Conservation (phyloP, 2,113 vertebrate species). For the Varanus salvator region DNA sequence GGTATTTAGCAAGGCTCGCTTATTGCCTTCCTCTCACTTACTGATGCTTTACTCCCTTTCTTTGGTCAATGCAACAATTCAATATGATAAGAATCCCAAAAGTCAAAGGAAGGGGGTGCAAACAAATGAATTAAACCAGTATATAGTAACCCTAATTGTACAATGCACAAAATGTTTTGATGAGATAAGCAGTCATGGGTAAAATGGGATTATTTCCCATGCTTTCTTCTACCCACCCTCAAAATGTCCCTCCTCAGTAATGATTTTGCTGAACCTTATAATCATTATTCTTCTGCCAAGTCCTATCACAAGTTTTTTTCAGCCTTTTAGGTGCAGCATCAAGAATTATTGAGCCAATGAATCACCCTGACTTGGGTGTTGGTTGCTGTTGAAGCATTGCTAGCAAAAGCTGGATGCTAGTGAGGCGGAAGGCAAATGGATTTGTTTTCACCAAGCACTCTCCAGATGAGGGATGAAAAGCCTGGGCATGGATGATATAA, state of each 20-base stretch:
- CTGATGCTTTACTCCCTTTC: background rate
- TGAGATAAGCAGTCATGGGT: conserved; percentile 40
- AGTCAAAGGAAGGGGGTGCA: background rate
- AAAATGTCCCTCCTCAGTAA: conserved; percentile 57
- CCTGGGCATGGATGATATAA: background rate
- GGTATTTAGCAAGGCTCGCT: background rate
- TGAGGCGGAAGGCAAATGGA: background rate
- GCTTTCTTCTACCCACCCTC: background rate
- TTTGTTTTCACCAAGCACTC: conserved; percentile 9
- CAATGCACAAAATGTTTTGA: conserved; percentile 16
- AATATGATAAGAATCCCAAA: conserved; percentile 22
- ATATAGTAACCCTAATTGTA: conserved; percentile 5
- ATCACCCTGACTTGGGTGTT: conserved; percentile 65
- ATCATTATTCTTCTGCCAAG: conserved; percentile 68
- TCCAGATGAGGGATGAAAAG: background rate
- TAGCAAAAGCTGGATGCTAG: conserved; percentile 38
- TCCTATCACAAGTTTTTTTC: conserved; percentile 69
- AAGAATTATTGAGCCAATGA: conserved; percentile 74
- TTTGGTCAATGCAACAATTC: background rate
- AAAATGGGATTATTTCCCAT: conserved; percentile 29
- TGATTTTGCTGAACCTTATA: conserved; percentile 69
- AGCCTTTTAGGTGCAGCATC: conserved; percentile 69
- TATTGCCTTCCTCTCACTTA: conserved; percentile 3
- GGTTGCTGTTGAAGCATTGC: conserved; percentile 43
- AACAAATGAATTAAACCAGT: conserved; percentile 4